These are phyloP conservation scores for Haliclona indistincta DNA, from an alignment of 37 sponge, comb jelly and placozoan genomes.

Conservation along the genomic window DNA sequence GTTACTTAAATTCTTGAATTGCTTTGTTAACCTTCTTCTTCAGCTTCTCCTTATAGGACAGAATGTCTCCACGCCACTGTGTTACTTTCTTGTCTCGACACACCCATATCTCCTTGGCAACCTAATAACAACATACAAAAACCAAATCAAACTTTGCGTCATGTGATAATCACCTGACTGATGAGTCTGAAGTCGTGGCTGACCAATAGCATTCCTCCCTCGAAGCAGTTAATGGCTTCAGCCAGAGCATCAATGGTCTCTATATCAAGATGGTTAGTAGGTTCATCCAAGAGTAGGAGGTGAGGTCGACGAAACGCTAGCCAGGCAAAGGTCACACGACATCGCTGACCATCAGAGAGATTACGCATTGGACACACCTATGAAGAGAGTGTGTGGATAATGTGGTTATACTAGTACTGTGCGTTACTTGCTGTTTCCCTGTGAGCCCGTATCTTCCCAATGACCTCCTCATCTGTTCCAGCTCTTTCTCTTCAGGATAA, in stretches of 20 bases:
- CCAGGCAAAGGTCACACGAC: slow-evolving; percentile 94
- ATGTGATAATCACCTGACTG: slow-evolving; percentile 73
- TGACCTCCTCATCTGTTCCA: slow-evolving; percentile 85
- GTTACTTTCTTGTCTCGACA: slow-evolving; percentile 79
- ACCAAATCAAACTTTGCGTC: not conserved
- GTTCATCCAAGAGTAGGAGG: slow-evolving; percentile 90
- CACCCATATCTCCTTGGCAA: slow-evolving; percentile 95
- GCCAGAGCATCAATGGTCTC: slow-evolving; percentile 96
- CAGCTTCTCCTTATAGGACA: slow-evolving; percentile 79
- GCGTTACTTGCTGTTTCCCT: slow-evolving; percentile 82
- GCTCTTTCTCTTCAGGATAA: slow-evolving; percentile 91
- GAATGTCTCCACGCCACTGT: slow-evolving; percentile 85
- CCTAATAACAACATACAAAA: slow-evolving; percentile 20
- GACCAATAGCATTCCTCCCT: slow-evolving; percentile 92
- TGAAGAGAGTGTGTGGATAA: not conserved
- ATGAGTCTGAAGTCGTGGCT: slow-evolving; percentile 98
- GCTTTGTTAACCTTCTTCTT: slow-evolving; percentile 49
- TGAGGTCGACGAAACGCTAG: slow-evolving; percentile 88
- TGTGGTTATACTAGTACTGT: not conserved
- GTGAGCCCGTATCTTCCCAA: slow-evolving; percentile 91
- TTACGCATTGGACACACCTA: slow-evolving; percentile 89
- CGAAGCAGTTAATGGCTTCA: slow-evolving; percentile 81
- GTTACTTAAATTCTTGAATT: not conserved
- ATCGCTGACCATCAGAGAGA: slow-evolving; percentile 92
- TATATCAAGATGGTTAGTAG: slow-evolving; percentile 96